These are phyloP conservation scores for Metallyticus violacea DNA, from an alignment of 2,888 invertebrate genomes.

Conservation along the genomic window DNA sequence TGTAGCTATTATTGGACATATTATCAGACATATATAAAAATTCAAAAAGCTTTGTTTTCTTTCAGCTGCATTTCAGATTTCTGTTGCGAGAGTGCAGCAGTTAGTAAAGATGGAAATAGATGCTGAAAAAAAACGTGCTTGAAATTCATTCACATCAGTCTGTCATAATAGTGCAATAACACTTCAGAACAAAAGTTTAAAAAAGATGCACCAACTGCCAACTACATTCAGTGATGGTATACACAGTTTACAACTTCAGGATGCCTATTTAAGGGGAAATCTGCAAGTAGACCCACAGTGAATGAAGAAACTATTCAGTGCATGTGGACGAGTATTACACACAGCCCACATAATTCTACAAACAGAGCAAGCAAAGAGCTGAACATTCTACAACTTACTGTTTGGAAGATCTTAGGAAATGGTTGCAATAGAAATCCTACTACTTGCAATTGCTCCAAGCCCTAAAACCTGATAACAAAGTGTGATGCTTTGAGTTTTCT, in stretches of 20 bases:
- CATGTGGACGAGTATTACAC: neutral
- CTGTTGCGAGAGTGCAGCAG: no score
- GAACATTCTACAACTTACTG: neutral
- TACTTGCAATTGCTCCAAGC: no score
- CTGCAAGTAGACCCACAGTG: neutral
- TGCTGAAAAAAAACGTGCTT: no score
- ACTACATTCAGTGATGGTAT: conserved; percentile 3
- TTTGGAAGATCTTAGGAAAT: neutral
- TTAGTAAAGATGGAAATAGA: no score
- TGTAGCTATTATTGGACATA: no score
- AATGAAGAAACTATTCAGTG: neutral
- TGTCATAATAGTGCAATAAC: conserved; percentile 5
- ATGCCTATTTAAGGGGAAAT: conserved; percentile 13
- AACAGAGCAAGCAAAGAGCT: neutral
- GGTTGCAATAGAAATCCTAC: neutral
- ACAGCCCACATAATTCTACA: neutral
- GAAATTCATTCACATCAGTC: neutral
- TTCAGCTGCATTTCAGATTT: no score
- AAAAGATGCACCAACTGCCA: neutral
- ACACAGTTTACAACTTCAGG: conserved; percentile 9
- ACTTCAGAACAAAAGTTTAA: conserved; percentile 15
- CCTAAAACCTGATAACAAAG: no score
- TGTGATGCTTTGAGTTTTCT: no score
- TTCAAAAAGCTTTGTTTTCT: no score
- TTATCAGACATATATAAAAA: no score